phyloP scores from a whole-genome alignment of 2,113 vertebrate genomes.

The Myxocyprinus asiaticus region DNA sequence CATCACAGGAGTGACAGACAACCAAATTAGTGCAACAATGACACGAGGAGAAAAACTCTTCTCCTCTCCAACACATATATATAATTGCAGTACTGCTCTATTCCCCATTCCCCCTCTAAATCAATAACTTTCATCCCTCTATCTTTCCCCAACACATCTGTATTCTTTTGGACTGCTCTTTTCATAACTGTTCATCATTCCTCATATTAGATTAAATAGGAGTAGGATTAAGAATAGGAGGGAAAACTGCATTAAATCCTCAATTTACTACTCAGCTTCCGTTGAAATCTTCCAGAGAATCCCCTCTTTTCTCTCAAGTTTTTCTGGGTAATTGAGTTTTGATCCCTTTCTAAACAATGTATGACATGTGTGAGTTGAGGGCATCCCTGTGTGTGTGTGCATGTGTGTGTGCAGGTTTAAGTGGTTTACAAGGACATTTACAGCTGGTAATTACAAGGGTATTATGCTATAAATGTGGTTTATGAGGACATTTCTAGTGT shows the following conservation, averaged over 20 bases:
- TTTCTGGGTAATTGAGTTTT: conserved; percentile 47
- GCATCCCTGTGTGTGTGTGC: conserved; percentile 1
- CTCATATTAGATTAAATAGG: not conserved
- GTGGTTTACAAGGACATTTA: too few species aligned
- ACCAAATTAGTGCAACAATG: conserved; percentile 17
- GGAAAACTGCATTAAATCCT: conserved; percentile 25
- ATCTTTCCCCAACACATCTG: not conserved
- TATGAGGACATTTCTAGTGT: too few species aligned
- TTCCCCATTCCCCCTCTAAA: not conserved
- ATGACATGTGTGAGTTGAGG: conserved; percentile 30
- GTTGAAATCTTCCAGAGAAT: not conserved
- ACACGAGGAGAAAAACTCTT: not conserved
- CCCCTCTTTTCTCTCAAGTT: conserved; percentile 32
- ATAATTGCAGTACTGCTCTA: not conserved
- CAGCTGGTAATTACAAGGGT: too few species aligned
- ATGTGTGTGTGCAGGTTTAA: too few species aligned
- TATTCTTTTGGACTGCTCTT: not conserved
- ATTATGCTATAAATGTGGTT: too few species aligned
- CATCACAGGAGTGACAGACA: not conserved
- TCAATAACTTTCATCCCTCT: not conserved
- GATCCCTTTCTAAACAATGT: conserved; percentile 25
- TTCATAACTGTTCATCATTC: conserved; percentile 18
- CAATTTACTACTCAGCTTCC: conserved; percentile 26
- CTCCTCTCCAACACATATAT: not conserved
- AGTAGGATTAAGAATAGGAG: conserved; percentile 19